Percentiles rank a stretch among this genome's conserved stretches.
These are phyloP conservation scores for Grallaria varia DNA, from an alignment of 2,113 vertebrate genomes.

Conservation along the genomic window DNA sequence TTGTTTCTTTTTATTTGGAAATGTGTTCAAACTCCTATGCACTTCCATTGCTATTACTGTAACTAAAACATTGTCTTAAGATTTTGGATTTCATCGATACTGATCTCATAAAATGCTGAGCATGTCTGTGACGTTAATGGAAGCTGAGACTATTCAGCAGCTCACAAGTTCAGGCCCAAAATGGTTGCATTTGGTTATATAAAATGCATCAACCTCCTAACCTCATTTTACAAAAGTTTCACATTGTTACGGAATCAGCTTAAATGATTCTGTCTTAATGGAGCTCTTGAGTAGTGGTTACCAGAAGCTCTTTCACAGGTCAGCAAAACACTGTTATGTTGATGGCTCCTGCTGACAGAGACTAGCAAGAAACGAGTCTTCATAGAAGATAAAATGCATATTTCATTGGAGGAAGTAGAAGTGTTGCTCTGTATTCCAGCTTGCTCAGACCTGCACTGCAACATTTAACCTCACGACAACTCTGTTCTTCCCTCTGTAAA, in stretches of 20 bases:
- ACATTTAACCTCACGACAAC: conserved; percentile 38
- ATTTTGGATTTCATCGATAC: conserved; percentile 6
- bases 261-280: conserved; percentile 57
- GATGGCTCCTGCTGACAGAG: conserved; percentile 56
- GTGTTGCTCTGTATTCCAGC: conserved; percentile 52
- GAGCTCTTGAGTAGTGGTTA: conserved; percentile 56
- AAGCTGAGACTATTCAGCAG: conserved; percentile 33
- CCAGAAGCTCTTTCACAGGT: conserved; percentile 70
- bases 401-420: conserved; percentile 56
- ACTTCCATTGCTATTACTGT: background rate
- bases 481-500: conserved; percentile 38
- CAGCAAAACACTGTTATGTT: conserved; percentile 58
- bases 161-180: conserved; percentile 25
- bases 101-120: conserved; percentile 37
- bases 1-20: background rate
- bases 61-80: conserved; percentile 12
- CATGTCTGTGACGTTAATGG: background rate
- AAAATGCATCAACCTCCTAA: conserved; percentile 58
- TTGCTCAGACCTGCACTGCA: background rate
- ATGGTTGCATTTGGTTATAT: conserved; percentile 35
- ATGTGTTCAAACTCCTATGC: background rate
- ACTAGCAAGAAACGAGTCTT: conserved; percentile 60
- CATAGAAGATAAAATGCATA: conserved; percentile 58
- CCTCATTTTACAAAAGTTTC: conserved; percentile 47
- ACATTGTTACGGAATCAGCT: conserved; percentile 42